Conservation (phyloP, 2,888 invertebrate genomes). For the Hofmannophila pseudospretella region DNA sequence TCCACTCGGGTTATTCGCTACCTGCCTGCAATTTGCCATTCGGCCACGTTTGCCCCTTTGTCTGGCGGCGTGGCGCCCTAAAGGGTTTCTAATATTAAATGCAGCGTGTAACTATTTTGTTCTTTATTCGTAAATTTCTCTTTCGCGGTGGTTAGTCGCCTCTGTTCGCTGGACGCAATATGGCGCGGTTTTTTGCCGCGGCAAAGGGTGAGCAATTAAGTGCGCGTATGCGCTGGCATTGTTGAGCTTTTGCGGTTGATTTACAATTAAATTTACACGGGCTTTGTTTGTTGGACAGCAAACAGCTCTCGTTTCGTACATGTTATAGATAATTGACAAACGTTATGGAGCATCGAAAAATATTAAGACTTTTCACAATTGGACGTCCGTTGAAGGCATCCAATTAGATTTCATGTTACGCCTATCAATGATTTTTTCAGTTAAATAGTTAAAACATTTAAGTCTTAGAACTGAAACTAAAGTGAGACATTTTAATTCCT, state of each 20-base stretch:
- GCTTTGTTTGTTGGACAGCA: slow-evolving; percentile 12
- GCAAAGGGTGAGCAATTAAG: slow-evolving; percentile 71
- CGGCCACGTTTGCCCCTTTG: slow-evolving; percentile 71
- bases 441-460: no score
- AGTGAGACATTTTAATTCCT: no score
- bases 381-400: no score
- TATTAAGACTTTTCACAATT: no score
- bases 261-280: slow-evolving; percentile 41
- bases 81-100: slow-evolving; percentile 78
- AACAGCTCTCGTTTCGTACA: neutral
- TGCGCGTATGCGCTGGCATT: slow-evolving; percentile 55
- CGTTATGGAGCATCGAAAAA: no score
- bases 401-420: no score
- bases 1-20: slow-evolving; percentile 72
- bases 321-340: no score
- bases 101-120: slow-evolving; percentile 72
- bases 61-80: slow-evolving; percentile 77
- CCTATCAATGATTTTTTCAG: no score
- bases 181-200: slow-evolving; percentile 58
- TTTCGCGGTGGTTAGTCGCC: slow-evolving; percentile 67
- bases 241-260: slow-evolving; percentile 61
- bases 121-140: slow-evolving; percentile 73
- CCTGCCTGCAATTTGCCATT: slow-evolving; percentile 76
- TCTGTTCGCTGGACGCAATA: slow-evolving; percentile 66
- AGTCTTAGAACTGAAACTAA: no score